Evolutionary conservation across 2,113 vertebrate genomes (phyloP).

Genomic region (Neomonachus schauinslandi): DNA sequence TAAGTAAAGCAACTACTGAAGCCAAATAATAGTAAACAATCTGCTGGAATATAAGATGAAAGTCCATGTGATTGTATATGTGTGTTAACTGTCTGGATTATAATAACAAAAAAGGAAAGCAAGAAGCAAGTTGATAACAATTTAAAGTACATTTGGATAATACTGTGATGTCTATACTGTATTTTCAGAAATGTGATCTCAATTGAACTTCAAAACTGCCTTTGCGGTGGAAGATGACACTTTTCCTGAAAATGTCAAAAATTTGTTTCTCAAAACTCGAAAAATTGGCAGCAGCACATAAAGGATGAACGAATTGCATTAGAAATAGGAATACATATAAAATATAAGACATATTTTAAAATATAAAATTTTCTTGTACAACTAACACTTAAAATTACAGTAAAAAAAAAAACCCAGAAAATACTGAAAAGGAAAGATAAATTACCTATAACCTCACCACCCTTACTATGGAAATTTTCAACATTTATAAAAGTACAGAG

Average conservation of each 20-base stretch:
- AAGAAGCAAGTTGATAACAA: neutral
- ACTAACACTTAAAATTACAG: neutral
- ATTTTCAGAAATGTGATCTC: slow-evolving; percentile 44
- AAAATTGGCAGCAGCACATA: neutral
- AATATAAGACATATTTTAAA: neutral
- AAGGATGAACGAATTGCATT: neutral
- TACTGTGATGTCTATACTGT: neutral
- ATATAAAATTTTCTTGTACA: neutral
- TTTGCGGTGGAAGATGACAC: neutral
- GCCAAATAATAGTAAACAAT: neutral
- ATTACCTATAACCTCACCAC: neutral
- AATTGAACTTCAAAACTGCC: neutral
- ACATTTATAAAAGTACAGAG: neutral
- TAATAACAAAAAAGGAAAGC: neutral
- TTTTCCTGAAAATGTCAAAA: slow-evolving; percentile 43
- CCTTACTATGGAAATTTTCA: neutral
- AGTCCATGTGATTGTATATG: neutral
- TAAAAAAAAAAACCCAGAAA: slow-evolving; percentile 25
- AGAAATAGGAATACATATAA: neutral
- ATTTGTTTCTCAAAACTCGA: slow-evolving; percentile 30
- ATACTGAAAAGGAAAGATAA: neutral
- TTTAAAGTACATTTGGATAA: neutral
- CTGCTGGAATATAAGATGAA: neutral
- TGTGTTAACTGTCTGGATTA: neutral
- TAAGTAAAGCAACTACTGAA: neutral